These are phyloP conservation scores for Amblyopsis rosae DNA, from an alignment of 2,113 vertebrate genomes.

Conservation along the genomic window DNA sequence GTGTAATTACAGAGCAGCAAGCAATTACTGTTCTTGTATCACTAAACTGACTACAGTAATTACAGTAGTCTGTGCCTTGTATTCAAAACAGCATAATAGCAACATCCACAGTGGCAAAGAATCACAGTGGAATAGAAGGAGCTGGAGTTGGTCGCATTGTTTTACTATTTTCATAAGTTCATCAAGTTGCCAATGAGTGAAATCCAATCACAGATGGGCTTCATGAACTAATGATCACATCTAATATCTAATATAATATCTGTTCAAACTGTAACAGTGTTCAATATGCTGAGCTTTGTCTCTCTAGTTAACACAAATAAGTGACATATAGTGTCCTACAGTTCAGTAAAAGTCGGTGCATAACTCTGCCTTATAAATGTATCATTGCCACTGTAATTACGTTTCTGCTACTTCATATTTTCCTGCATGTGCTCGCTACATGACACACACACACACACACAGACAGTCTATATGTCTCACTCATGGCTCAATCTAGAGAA, in stretches of 20 bases:
- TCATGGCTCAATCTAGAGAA: slow-evolving; percentile 56
- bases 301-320: background rate
- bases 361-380: background rate
- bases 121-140: background rate
- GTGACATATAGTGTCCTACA: background rate
- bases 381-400: slow-evolving; percentile 7
- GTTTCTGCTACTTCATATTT: slow-evolving; percentile 9
- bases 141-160: background rate
- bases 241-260: background rate
- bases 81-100: slow-evolving; percentile 17
- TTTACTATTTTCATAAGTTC: too few species aligned
- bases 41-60: slow-evolving; percentile 37
- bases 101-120: slow-evolving; percentile 7
- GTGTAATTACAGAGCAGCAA: slow-evolving; percentile 36
- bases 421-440: background rate
- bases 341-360: background rate
- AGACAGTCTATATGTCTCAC: slow-evolving; percentile 31
- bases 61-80: slow-evolving; percentile 20
- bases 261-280: background rate
- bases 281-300: background rate
- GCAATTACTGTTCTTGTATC: slow-evolving; percentile 27
- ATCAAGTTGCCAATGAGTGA: too few species aligned
- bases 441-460: slow-evolving; percentile 11
- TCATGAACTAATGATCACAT: too few species aligned
- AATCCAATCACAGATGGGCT: background rate